Percentiles rank a stretch among this genome's conserved stretches.
These are phyloP conservation scores for Drosophila melanogaster DNA, from an alignment of 1,140 invertebrate genomes.

Conservation along the genomic window DNA sequence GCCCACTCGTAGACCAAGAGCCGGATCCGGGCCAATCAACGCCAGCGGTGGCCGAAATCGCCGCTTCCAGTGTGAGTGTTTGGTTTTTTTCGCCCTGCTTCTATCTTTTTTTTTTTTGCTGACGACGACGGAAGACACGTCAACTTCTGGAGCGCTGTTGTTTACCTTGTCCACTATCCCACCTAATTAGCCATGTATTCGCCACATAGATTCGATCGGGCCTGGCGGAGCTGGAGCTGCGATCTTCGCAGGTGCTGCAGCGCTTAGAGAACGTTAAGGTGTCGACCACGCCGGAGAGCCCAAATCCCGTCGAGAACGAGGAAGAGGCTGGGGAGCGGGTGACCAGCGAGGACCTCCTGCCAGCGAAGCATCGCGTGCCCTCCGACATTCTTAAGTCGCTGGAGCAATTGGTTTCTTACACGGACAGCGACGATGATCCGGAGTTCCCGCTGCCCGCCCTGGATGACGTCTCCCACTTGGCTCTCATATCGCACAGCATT, in stretches of 20 bases:
- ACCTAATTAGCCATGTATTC: conserved; percentile 7
- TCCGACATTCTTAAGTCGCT: conserved; percentile 79
- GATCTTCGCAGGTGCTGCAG: conserved; percentile 78
- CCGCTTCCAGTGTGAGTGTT: conserved; percentile 60
- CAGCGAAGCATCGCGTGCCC: conserved; percentile 71
- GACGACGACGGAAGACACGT: conserved; percentile 66
- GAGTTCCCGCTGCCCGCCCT: conserved; percentile 80
- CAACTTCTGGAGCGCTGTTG: conserved; percentile 17
- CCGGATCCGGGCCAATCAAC: conserved; percentile 31
- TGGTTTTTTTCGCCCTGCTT: conserved; percentile 9
- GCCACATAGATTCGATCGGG: conserved; percentile 77
- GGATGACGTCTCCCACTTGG: conserved; percentile 83
- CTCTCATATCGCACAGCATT: conserved; percentile 83
- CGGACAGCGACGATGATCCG: conserved; percentile 81
- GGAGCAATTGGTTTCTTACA: conserved; percentile 76
- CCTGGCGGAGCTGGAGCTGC: conserved; percentile 77
- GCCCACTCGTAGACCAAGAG: conserved; percentile 8
- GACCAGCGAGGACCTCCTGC: conserved; percentile 27
- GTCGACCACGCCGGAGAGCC: conserved; percentile 10
- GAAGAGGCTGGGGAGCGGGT: conserved; percentile 2
- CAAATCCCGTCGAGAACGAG: not conserved
- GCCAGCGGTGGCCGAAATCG: conserved; percentile 57
- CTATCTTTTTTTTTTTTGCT: conserved; percentile 52
- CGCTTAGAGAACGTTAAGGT: conserved; percentile 79
- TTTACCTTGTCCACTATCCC: conserved; percentile 10